Conservation (phyloP, 1,140 invertebrate species). For the Heliconius congener region DNA sequence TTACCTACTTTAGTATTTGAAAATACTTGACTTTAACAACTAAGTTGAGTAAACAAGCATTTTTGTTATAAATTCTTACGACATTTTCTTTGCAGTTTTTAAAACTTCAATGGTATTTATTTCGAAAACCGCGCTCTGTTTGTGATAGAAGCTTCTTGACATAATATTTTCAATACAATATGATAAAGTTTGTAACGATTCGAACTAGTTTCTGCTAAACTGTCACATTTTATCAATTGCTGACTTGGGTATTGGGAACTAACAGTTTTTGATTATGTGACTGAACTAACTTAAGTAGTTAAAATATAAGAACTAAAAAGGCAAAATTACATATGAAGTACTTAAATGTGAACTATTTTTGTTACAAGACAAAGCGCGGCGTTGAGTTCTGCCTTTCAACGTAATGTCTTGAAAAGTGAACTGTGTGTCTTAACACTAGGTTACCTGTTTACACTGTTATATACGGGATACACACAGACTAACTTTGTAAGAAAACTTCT, state of each 20-base stretch:
- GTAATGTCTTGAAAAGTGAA: too few species aligned
- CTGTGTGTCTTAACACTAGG: too few species aligned
- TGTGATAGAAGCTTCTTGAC: not conserved
- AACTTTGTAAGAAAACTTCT: too few species aligned
- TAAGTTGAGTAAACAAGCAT: not conserved
- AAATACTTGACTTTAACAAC: not conserved
- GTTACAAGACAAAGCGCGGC: too few species aligned
- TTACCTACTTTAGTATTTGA: too few species aligned
- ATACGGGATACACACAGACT: too few species aligned
- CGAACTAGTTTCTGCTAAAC: not conserved
- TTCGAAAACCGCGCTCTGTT: constrained; percentile 2
- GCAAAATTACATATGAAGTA: too few species aligned
- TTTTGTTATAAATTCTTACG: not conserved
- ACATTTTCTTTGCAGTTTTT: not conserved
- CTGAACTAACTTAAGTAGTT: too few species aligned
- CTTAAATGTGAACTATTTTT: too few species aligned
- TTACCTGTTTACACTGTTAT: too few species aligned
- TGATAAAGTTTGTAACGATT: not conserved
- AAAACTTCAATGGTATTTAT: not conserved
- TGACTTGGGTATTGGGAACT: not conserved
- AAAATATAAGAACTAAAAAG: not conserved
- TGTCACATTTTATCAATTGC: not conserved
- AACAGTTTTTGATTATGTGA: not conserved
- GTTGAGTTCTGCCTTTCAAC: too few species aligned
- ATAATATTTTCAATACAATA: constrained; percentile 1